phyloP scores from a whole-genome alignment of 2,888 invertebrate species.

The Cerastis rubricosa region DNA sequence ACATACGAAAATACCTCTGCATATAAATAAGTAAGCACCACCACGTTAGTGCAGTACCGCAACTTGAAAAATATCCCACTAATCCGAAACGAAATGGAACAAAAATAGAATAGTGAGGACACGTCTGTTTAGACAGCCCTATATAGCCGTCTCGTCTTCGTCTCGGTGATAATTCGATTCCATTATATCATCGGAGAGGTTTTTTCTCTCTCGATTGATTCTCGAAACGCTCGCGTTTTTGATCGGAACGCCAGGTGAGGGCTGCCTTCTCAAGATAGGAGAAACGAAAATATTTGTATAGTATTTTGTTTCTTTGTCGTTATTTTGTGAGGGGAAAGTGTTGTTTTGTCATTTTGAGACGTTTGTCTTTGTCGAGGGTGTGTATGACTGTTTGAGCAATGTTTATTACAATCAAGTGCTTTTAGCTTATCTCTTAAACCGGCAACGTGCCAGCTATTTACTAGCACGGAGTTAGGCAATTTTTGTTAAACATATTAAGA shows the following conservation, averaged over 20 bases:
- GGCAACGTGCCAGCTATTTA: not conserved
- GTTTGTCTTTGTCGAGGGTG: slow-evolving; percentile 12
- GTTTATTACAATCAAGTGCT: slow-evolving; percentile 17
- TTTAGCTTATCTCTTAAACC: not conserved
- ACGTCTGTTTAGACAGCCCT: slow-evolving; percentile 63
- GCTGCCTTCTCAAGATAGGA: slow-evolving; percentile 58
- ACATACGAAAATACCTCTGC: not conserved
- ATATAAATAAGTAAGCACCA: slow-evolving; percentile 26
- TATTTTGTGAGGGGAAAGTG: slow-evolving; percentile 35
- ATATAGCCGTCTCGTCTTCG: slow-evolving; percentile 80
- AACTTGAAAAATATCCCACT: slow-evolving; percentile 49
- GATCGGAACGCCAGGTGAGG: slow-evolving; percentile 77
- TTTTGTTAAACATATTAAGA: not conserved
- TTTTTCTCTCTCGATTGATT: slow-evolving; percentile 88
- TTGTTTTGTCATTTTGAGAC: slow-evolving; percentile 53
- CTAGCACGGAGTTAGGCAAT: too few relatives aligned
- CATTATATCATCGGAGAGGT: slow-evolving; percentile 84
- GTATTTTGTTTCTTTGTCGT: slow-evolving; percentile 66
- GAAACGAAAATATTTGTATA: slow-evolving; percentile 79
- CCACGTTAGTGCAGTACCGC: slow-evolving; percentile 15
- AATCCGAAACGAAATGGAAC: slow-evolving; percentile 44
- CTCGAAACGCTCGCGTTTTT: slow-evolving; percentile 70
- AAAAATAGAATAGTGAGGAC: slow-evolving; percentile 44
- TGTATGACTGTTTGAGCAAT: slow-evolving; percentile 21
- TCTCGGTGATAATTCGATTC: slow-evolving; percentile 89